Evolutionary conservation across 2,888 invertebrate species (phyloP).

Genomic region (Leptopterna dolabrata): DNA sequence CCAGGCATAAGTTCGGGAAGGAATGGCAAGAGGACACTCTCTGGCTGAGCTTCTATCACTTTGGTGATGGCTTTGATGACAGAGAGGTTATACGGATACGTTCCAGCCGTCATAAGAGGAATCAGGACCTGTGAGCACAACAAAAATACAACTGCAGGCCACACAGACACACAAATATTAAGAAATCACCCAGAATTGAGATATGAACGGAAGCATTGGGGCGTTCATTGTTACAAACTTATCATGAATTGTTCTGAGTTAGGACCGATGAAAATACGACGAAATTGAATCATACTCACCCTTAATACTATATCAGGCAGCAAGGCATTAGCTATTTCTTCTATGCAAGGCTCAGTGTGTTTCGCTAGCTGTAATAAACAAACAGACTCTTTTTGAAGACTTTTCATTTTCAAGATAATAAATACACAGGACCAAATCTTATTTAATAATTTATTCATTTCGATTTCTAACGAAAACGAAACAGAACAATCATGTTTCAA

Average conservation of each 20-base stretch:
- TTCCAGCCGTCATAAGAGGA: constrained; percentile 89
- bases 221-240: too few species aligned
- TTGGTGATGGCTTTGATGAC: constrained; percentile 92
- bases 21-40: constrained; percentile 79
- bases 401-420: too few species aligned
- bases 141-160: background rate
- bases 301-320: constrained; percentile 73
- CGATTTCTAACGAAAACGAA: too few species aligned
- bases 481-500: too few species aligned
- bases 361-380: constrained; percentile 74
- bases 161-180: background rate
- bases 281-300: constrained; percentile 66
- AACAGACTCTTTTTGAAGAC: constrained; percentile 52
- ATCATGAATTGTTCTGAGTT: too few species aligned
- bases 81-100: constrained; percentile 88
- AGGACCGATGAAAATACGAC: too few species aligned
- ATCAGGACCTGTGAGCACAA: constrained; percentile 74
- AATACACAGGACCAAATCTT: too few species aligned
- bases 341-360: constrained; percentile 86
- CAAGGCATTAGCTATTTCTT: constrained; percentile 81
- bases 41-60: constrained; percentile 81
- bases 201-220: too few species aligned
- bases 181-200: background rate
- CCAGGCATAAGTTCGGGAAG: constrained; percentile 88
- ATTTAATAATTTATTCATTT: too few species aligned